Conservation (phyloP, 2,888 invertebrate genomes). For the Polietes domitor region DNA sequence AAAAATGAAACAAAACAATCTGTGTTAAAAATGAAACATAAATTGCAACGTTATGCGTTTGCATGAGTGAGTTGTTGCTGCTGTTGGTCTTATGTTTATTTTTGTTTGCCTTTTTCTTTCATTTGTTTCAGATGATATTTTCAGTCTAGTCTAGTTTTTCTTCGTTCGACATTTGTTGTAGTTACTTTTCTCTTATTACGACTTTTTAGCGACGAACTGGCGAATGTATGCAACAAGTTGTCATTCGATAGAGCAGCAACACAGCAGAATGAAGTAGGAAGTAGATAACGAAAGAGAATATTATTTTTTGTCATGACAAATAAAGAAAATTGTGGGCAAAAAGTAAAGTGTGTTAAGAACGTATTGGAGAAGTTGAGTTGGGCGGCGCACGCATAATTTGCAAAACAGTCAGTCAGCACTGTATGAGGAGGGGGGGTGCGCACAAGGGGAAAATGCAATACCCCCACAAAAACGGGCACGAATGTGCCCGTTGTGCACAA, state of each 20-base stretch:
- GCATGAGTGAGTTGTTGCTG: background rate
- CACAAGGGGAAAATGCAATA: too few relatives aligned
- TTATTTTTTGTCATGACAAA: background rate
- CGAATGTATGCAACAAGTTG: conserved; percentile 57
- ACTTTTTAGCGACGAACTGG: background rate
- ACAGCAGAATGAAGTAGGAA: background rate
- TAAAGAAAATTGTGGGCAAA: background rate
- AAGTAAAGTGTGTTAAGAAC: too few relatives aligned
- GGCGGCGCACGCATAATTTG: too few relatives aligned
- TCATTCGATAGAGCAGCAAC: conserved; percentile 40
- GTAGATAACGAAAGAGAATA: background rate
- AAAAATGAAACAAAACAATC: conserved; percentile 34
- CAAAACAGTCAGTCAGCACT: too few relatives aligned
- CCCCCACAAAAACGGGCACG: too few relatives aligned
- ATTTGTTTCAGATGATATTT: background rate
- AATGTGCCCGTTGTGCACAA: too few relatives aligned
- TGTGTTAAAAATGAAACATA: conserved; percentile 29
- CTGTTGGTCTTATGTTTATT: conserved; percentile 13
- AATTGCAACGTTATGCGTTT: conserved; percentile 22
- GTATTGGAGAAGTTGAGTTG: too few relatives aligned
- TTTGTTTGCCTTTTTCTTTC: background rate
- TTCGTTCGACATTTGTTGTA: background rate
- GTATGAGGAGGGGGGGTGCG: too few relatives aligned
- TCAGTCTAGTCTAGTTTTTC: too few relatives aligned
- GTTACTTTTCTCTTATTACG: background rate